phyloP scores from a whole-genome alignment of 2,113 vertebrate species.

The Upupa epops region DNA sequence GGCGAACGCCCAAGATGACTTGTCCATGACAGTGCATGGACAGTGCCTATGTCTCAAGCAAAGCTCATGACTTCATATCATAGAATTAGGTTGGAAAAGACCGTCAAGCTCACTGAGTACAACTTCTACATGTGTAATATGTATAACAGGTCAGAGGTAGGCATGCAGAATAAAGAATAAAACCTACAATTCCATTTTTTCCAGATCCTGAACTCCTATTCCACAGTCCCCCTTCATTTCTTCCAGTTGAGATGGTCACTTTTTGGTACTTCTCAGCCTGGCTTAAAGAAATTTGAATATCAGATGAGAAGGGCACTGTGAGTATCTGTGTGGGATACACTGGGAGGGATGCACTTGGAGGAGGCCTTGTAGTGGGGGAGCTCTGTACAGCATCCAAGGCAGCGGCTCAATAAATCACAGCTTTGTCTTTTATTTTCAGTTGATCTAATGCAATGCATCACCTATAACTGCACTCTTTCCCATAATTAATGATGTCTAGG shows the following conservation, averaged over 20 bases:
- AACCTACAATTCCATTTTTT: not conserved
- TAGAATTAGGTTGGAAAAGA: no score
- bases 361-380: not conserved
- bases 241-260: not conserved
- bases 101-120: no score
- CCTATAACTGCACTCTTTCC: not conserved
- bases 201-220: not conserved
- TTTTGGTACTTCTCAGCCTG: not conserved
- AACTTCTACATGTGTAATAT: no score
- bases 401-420: constrained; percentile 6
- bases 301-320: not conserved
- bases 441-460: constrained; percentile 15
- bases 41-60: not conserved
- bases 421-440: constrained; percentile 7
- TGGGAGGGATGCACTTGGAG: not conserved
- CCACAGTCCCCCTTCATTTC: not conserved
- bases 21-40: not conserved
- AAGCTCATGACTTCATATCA: not conserved
- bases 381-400: not conserved
- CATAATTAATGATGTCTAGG: constrained; percentile 48
- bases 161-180: not conserved
- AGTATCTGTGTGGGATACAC: not conserved
- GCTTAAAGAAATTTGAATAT: not conserved
- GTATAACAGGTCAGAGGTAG: not conserved
- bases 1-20: no score